Evolutionary conservation across 2,113 vertebrate species (phyloP).

Genomic region (Ictidomys tridecemlineatus): DNA sequence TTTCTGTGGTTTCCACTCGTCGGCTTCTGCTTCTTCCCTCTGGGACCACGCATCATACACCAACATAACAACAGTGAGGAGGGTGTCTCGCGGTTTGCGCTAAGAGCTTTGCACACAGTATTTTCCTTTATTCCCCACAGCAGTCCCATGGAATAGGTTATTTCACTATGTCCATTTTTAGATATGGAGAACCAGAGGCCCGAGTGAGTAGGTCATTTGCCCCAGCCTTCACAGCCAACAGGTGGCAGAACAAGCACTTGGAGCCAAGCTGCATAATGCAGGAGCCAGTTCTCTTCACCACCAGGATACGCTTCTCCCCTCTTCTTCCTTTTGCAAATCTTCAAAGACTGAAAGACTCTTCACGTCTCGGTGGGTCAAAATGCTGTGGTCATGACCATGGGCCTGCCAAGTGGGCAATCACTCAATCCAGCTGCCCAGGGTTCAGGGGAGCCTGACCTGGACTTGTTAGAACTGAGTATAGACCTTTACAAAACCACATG

Average conservation of each 20-base stretch:
- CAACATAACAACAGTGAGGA: not conserved
- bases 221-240: not conserved
- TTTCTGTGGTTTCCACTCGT: not conserved
- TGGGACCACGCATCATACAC: not conserved
- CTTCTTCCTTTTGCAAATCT: not conserved
- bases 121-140: not conserved
- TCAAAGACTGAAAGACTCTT: not conserved
- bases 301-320: not conserved
- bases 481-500: not conserved
- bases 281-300: not conserved
- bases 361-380: not conserved
- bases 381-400: too few species aligned
- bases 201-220: not conserved
- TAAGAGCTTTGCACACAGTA: not conserved
- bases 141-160: not conserved
- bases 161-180: not conserved
- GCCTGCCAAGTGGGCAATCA: not conserved
- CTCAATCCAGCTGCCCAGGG: not conserved
- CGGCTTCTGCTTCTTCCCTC: not conserved
- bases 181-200: not conserved
- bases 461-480: not conserved
- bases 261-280: not conserved
- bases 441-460: not conserved
- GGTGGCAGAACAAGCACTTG: not conserved
- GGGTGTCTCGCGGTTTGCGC: not conserved